phyloP scores from a whole-genome alignment of 92 coral and sea anemone species.

The Zoanthus sociatus region DNA sequence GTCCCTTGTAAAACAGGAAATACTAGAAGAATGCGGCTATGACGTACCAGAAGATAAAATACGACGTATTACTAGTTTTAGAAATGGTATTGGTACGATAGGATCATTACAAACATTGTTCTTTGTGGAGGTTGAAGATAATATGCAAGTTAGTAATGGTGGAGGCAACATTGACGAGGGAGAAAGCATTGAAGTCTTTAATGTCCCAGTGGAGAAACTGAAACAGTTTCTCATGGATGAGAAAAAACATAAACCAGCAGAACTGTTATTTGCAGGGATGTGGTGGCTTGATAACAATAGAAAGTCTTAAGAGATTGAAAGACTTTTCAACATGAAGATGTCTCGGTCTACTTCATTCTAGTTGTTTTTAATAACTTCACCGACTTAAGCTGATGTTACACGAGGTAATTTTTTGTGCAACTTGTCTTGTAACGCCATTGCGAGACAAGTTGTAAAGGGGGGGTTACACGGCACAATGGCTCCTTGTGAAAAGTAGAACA shows the following conservation, averaged over 20 bases:
- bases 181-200: conserved; percentile 89
- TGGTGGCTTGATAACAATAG: conserved; percentile 89
- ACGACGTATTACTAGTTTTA: conserved; percentile 71
- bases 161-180: conserved; percentile 93
- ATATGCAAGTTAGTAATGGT: conserved; percentile 81
- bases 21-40: conserved; percentile 97
- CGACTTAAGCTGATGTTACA: no score
- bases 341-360: no score
- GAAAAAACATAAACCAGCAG: conserved; percentile 80
- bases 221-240: conserved; percentile 83
- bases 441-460: no score
- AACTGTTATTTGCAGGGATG: conserved; percentile 87
- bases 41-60: conserved; percentile 91
- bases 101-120: conserved; percentile 85
- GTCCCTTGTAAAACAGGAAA: conserved; percentile 84
- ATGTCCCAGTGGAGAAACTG: conserved; percentile 85
- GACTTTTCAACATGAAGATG: no score
- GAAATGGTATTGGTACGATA: conserved; percentile 83
- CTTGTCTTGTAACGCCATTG: no score
- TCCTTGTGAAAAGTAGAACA: no score
- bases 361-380: no score
- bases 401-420: no score
- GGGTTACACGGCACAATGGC: no score
- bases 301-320: background rate
- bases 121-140: conserved; percentile 88